phyloP scores from a whole-genome alignment of 2,888 invertebrate genomes.

The Acrocyrtus sp. region DNA sequence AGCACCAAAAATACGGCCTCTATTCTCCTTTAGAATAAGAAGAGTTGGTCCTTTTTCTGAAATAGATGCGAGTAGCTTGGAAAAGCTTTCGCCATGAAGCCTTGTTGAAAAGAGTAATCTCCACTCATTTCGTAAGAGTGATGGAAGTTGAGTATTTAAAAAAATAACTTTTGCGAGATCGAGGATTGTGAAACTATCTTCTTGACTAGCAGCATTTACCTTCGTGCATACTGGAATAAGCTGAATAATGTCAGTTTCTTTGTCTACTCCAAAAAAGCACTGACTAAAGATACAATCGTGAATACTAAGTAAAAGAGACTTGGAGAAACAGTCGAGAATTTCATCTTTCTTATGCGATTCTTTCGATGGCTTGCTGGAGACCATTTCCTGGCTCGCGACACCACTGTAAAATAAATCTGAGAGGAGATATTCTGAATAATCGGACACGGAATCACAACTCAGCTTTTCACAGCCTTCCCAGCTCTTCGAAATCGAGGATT shows the following conservation, averaged over 20 bases:
- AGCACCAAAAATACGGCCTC: conserved; percentile 88
- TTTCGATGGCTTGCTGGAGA: conserved; percentile 42
- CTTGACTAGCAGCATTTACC: conserved; percentile 6
- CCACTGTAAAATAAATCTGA: conserved; percentile 55
- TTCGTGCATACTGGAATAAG: conserved; percentile 44
- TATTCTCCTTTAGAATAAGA: conserved; percentile 81
- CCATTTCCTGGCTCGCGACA: conserved; percentile 52
- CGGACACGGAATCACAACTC: conserved; percentile 52
- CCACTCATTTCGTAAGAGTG: conserved; percentile 72
- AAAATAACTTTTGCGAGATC: conserved; percentile 83
- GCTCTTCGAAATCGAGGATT: conserved; percentile 35
- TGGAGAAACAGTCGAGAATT: conserved; percentile 52
- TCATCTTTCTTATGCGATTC: conserved; percentile 54
- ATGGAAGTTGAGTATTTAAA: conserved; percentile 82
- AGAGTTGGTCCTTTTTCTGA: conserved; percentile 84
- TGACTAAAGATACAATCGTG: conserved; percentile 59
- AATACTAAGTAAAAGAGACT: conserved; percentile 54
- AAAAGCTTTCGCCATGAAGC: conserved; percentile 90
- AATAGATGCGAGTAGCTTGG: conserved; percentile 81
- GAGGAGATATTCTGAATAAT: conserved; percentile 56
- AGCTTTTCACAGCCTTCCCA: conserved; percentile 41
- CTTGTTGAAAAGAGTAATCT: conserved; percentile 87
- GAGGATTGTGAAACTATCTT: conserved; percentile 58
- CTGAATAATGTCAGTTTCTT: conserved; percentile 49
- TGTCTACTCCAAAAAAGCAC: conserved; percentile 59